A percentile compares a stretch with the other conserved stretches of the same genome.
phyloP scores from a whole-genome alignment of 2,113 vertebrate genomes.

The Callionymus lyra region DNA sequence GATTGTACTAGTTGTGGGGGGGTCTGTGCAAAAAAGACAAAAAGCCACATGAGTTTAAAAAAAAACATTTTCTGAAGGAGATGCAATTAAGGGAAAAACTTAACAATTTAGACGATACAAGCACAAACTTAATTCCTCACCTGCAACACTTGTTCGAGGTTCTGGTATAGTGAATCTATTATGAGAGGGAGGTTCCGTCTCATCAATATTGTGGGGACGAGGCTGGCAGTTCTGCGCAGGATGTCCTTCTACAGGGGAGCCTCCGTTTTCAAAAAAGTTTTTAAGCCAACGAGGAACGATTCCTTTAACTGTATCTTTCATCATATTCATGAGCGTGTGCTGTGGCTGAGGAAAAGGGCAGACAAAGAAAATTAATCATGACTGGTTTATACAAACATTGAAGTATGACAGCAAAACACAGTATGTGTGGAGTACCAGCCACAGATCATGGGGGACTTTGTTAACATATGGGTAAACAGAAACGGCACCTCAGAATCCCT shows the following conservation, averaged over 20 bases:
- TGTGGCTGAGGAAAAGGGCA: conserved; percentile 10
- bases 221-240: conserved; percentile 51
- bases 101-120: not conserved
- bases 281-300: conserved; percentile 94
- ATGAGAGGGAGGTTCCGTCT: conserved; percentile 59
- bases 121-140: conserved; percentile 38
- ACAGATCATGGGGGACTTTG: too few relatives aligned
- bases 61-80: not conserved
- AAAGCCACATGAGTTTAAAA: not conserved
- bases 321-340: conserved; percentile 85
- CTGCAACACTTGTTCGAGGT: conserved; percentile 76
- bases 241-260: conserved; percentile 58
- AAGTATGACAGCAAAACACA: too few relatives aligned
- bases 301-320: conserved; percentile 92
- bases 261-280: conserved; percentile 87
- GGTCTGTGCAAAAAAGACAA: conserved; percentile 60
- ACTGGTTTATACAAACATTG: not conserved
- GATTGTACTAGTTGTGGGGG: conserved; percentile 80
- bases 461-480: too few relatives aligned
- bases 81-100: not conserved
- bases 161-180: conserved; percentile 77
- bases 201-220: conserved; percentile 67
- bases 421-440: too few relatives aligned
- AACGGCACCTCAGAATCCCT: too few relatives aligned
- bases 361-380: not conserved